phyloP scores from a whole-genome alignment of 1,140 invertebrate genomes.

The Dinothrombium tinctorium region DNA sequence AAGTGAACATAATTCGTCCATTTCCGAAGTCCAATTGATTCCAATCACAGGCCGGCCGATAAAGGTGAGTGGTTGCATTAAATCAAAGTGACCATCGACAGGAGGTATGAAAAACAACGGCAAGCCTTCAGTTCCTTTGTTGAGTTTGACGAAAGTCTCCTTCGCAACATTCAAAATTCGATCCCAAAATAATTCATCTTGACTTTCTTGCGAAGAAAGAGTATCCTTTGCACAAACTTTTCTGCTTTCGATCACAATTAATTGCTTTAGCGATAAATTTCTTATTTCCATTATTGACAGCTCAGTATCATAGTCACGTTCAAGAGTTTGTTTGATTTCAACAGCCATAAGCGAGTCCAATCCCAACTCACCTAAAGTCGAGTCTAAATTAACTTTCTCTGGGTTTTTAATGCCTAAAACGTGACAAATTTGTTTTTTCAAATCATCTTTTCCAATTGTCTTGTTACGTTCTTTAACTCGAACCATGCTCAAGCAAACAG shows the following conservation, averaged over 20 bases:
- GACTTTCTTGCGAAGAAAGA: neutral
- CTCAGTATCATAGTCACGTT: constrained; percentile 11
- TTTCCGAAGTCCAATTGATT: constrained; percentile 2
- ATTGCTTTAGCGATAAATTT: constrained; percentile 7
- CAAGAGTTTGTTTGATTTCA: constrained; percentile 45
- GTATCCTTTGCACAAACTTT: no score
- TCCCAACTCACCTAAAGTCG: constrained; percentile 69
- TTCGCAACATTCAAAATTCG: no score
- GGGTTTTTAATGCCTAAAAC: constrained; percentile 41
- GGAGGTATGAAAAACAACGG: constrained; percentile 8
- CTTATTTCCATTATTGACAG: constrained; percentile 10
- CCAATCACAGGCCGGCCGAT: constrained; percentile 9
- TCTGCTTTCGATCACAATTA: neutral
- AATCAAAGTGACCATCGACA: constrained; percentile 13
- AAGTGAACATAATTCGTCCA: neutral
- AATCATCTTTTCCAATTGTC: constrained; percentile 25
- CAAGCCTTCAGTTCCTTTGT: neutral
- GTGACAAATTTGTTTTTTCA: constrained; percentile 19
- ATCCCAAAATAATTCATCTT: no score
- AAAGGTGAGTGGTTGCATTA: constrained; percentile 39
- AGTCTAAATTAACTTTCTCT: constrained; percentile 44
- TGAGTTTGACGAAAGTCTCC: no score
- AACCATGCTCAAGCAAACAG: constrained; percentile 11
- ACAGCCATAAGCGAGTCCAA: constrained; percentile 93
- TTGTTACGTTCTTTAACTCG: constrained; percentile 27